These are phyloP conservation scores for Wiebesia pumilae DNA, from an alignment of 1,140 invertebrate species.

Conservation along the genomic window DNA sequence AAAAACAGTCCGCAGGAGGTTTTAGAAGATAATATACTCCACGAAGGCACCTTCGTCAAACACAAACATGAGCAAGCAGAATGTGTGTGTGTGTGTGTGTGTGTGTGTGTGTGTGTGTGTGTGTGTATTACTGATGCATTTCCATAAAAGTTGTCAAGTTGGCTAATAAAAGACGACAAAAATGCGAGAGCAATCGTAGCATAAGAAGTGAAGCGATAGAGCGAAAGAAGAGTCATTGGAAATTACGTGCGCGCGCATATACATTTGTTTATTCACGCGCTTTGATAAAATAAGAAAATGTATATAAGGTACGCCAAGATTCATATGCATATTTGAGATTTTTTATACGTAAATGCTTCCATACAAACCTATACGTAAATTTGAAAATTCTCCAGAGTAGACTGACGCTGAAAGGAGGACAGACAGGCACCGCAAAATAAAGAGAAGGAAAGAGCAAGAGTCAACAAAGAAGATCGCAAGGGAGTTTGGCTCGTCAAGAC, in stretches of 20 bases:
- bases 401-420: not conserved
- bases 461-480: constrained; percentile 65
- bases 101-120: constrained; percentile 75
- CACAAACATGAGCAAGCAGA: constrained; percentile 73
- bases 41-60: constrained; percentile 74
- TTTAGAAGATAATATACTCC: constrained; percentile 72
- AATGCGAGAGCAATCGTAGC: not conserved
- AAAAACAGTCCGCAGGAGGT: constrained; percentile 54
- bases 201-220: not conserved
- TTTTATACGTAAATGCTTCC: not conserved
- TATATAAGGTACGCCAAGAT: not conserved
- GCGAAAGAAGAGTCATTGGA: too few species aligned
- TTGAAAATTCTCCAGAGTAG: not conserved
- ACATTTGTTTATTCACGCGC: not conserved
- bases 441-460: constrained; percentile 62
- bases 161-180: constrained; percentile 32
- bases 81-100: constrained; percentile 76
- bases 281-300: not conserved
- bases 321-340: too few species aligned
- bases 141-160: constrained; percentile 74
- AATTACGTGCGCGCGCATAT: too few species aligned
- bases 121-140: constrained; percentile 75
- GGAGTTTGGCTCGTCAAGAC: not conserved
- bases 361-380: not conserved
- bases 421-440: not conserved